phyloP scores from a whole-genome alignment of 2,113 vertebrate species.

The Brachionichthys hirsutus region DNA sequence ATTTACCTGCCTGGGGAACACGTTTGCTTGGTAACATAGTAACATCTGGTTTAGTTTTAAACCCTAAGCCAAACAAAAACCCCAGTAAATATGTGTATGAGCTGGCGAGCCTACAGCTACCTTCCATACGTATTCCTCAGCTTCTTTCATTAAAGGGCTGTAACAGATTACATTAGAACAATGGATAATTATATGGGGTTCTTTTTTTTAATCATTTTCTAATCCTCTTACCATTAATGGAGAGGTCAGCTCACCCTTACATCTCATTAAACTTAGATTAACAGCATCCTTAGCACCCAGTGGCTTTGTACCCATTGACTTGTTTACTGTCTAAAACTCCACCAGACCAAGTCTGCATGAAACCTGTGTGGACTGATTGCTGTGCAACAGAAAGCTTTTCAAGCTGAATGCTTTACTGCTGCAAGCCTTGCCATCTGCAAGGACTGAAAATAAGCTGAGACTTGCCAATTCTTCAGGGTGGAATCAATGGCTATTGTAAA shows the following conservation, averaged over 20 bases:
- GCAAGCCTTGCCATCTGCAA: slow-evolving; percentile 38
- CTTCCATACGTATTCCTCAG: slow-evolving; percentile 5
- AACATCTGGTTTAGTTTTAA: too few species aligned
- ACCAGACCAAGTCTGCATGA: slow-evolving; percentile 29
- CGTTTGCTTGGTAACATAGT: not conserved
- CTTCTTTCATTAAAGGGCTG: not conserved
- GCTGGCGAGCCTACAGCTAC: not conserved
- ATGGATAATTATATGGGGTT: not conserved
- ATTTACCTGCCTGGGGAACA: slow-evolving; percentile 10
- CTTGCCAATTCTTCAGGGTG: slow-evolving; percentile 64
- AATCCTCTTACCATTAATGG: slow-evolving; percentile 19
- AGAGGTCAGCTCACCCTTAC: slow-evolving; percentile 33
- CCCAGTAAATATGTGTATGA: slow-evolving; percentile 1
- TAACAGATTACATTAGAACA: slow-evolving; percentile 2
- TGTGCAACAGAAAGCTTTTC: slow-evolving; percentile 55
- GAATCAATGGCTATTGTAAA: slow-evolving; percentile 73
- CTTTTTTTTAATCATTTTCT: slow-evolving; percentile 17
- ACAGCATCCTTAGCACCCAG: slow-evolving; percentile 29
- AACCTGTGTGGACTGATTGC: slow-evolving; percentile 49
- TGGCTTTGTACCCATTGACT: slow-evolving; percentile 50
- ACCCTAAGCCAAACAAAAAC: not conserved
- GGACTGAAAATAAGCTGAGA: slow-evolving; percentile 38
- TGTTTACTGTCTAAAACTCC: slow-evolving; percentile 48
- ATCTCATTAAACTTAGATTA: slow-evolving; percentile 55
- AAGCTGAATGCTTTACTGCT: slow-evolving; percentile 62